phyloP scores from a whole-genome alignment of 1,140 invertebrate species.

The Apolygus lucorum region DNA sequence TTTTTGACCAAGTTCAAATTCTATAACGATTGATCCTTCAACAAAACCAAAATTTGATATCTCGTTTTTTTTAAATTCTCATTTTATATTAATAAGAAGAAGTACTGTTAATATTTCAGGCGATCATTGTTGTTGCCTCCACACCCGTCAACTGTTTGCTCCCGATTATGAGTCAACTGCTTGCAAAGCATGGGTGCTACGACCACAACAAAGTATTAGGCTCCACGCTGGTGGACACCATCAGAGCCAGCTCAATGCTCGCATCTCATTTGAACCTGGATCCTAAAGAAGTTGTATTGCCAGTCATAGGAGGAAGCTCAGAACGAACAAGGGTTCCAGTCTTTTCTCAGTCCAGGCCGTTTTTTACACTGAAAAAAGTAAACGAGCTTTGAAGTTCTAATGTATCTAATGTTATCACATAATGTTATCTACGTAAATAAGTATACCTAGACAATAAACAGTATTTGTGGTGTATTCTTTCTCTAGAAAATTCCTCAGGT shows the following conservation, averaged over 20 bases:
- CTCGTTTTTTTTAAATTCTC: too few relatives aligned
- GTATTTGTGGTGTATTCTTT: too few relatives aligned
- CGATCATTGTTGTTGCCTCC: constrained; percentile 23
- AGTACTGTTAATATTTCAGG: too few relatives aligned
- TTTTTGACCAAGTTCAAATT: too few relatives aligned
- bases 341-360: constrained; percentile 54
- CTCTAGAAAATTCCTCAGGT: too few relatives aligned
- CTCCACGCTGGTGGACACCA: constrained; percentile 64
- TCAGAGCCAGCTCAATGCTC: constrained; percentile 62
- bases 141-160: constrained; percentile 22
- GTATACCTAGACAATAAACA: too few relatives aligned
- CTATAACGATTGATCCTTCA: too few relatives aligned
- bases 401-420: too few relatives aligned
- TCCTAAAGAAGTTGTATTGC: constrained; percentile 59
- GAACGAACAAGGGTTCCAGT: constrained; percentile 70
- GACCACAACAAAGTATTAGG: constrained; percentile 66
- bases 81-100: too few relatives aligned
- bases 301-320: constrained; percentile 74
- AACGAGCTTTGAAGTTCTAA: too few relatives aligned
- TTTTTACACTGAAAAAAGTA: not conserved
- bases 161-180: constrained; percentile 8
- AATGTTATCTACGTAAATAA: too few relatives aligned
- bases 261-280: constrained; percentile 47
- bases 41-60: too few relatives aligned
- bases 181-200: constrained; percentile 41